Base-by-base conservation (phyloP, 2,113 vertebrate species). In the Poecilia latipinna region DNA sequence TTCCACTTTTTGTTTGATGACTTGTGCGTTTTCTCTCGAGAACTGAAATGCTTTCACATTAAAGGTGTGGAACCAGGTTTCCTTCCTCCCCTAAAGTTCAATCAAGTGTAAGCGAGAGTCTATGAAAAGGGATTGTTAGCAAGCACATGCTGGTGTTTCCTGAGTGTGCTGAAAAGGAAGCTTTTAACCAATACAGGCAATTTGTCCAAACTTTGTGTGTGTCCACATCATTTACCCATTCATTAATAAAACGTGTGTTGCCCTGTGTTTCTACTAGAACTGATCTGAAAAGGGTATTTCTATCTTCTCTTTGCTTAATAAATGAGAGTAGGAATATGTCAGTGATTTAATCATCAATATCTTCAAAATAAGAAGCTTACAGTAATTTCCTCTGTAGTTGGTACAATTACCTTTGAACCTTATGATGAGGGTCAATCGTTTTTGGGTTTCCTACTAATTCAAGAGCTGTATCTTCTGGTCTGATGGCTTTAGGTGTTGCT, bases 61-160 rank as follows among this genome's bases (percentile, higher is more conserved):
- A 71, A 65, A 89, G 86, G 82, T 87, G 81, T 87, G 80, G 83
- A 88, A 68, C 85, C 72, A 29, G 69, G 42, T 76, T 82, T 76
- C 65, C 83, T 90, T 88, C 80, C 86, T 90, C 87, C 77, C 70
- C 77, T 61, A 1, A 33, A 63, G 22, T 24, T 54, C 24, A 54
- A 54, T 54, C 17, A 19, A 22, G 22, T 54, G 48, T 54, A 8
- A 54, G 22, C 5, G 19, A 54, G 48, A 24, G 48, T 22, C 48
- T 19, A 54, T 54, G 48, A 19, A 54, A 19, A 54, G 48, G 15
- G 48, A 54, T 54, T 54, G 48, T 24, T 54, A 24, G 48, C 7
- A 22, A 7, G 48, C 19, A 24, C 48, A 24, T 54, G 22, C 19
- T 24, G 48, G 6, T 54, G 44, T 7, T 51, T 4, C 7, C 19